Conservation (phyloP, 2,888 invertebrate species). For the Phymatocera aterrima region DNA sequence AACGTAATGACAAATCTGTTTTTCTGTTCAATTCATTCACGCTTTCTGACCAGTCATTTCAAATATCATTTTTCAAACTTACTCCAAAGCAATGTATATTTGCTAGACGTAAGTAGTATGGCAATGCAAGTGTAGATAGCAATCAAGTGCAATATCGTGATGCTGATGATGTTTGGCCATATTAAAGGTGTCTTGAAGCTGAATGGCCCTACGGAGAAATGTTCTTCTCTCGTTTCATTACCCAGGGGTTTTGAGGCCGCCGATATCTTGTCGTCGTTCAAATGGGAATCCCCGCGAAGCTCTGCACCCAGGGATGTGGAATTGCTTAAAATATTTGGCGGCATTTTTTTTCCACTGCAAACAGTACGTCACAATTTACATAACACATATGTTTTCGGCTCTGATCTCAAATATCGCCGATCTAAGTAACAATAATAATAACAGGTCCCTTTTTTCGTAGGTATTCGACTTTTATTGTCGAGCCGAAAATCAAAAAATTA, state of each 20-base stretch:
- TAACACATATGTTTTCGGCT: no score
- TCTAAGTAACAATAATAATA: no score
- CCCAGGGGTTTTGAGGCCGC: conserved; percentile 27
- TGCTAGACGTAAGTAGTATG: conserved; percentile 66
- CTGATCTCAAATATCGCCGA: no score
- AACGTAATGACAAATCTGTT: no score
- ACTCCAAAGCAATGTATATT: conserved; percentile 77
- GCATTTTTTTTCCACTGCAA: conserved; percentile 43
- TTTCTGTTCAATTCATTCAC: no score
- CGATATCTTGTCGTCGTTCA: background rate
- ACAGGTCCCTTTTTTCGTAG: no score
- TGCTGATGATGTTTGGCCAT: conserved; percentile 79
- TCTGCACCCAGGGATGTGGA: conserved; percentile 35
- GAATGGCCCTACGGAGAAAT: conserved; percentile 56
- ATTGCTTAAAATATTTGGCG: conserved; percentile 49
- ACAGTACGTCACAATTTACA: background rate
- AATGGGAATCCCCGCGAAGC: conserved; percentile 18
- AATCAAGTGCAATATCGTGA: conserved; percentile 75
- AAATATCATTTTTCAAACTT: no score
- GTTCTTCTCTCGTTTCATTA: background rate
- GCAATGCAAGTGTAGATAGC: conserved; percentile 70
- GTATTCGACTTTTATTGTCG: no score
- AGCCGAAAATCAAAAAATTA: no score
- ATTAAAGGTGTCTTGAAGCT: conserved; percentile 78
- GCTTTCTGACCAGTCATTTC: no score